Evolutionary conservation across 1,140 invertebrate genomes (phyloP), one percentile per base, ranked within the genome.

Genomic region (Drosophila virilis): DNA sequence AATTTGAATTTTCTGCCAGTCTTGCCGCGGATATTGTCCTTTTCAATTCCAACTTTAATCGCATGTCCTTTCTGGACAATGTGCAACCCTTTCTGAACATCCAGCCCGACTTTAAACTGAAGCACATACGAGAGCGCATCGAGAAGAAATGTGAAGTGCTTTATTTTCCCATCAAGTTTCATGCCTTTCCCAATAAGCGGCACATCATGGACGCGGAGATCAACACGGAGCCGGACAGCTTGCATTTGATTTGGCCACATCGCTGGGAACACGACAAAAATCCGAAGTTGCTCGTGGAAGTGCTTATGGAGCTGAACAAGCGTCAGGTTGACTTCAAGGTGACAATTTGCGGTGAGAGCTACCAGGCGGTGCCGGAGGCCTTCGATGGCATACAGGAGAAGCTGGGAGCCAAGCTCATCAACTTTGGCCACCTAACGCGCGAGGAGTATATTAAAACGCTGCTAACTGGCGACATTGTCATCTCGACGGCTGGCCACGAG

Each of bases 221-320:
- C 1, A 66, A 65, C 35, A 28, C 17, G 12, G 74, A 82, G n/a
- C 52, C 51, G 58, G 77, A 92, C 77, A 73, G 58, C 48, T 86
- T 96, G 12, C 94, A 95, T 90, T 94, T 97, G 40, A 93, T 96
- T 13, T 97, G 96, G 96, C 95, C 96, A 12, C 96, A 97, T 92
- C 92, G 96, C 82, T 97, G 96, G 96, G 96, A 97, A 91, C 96
- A 96, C 92, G 96, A 97, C 88, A 97, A 97, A 92, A 94, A 95
- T 91, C 96, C 96, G 8, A 93, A 95, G 35, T 80, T 93, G 17
- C 94, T 97, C 82, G 95, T 96, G 57, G 80, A 94, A 7, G 93
- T 94, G 4, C 77, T 96, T 1, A 92, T 93, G 59, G 79, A 92
- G 64, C 88, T 97, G n/a, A 92, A 94, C 40, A 93, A 94, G 28